Base-by-base conservation (phyloP, 1,140 invertebrate genomes). In the Trichogramma pretiosum region DNA sequence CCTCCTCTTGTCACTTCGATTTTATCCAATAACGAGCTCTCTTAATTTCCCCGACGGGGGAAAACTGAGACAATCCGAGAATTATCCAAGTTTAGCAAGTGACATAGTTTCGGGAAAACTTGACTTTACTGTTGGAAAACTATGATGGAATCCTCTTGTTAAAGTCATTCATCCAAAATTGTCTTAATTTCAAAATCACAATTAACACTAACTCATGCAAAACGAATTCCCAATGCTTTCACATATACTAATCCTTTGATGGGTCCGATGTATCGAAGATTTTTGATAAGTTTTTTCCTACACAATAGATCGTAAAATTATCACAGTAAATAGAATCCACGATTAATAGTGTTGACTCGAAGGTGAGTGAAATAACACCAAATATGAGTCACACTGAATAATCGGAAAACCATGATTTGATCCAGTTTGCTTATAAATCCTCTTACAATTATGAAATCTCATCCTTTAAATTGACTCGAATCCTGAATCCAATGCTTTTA, bases 391-490 rank as follows among this genome's bases (percentile, higher is more conserved):
- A n/a, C n/a, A n/a, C n/a, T n/a, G n/a, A n/a, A n/a, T n/a, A n/a
- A n/a, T n/a, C n/a, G n/a, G n/a, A n/a, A n/a, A n/a, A n/a, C n/a
- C n/a, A n/a, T 51, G 49, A 38, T 46, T 46, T 30, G 7, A 56
- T 54, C 48, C 46, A 30, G 47, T 37, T 44, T 47, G 50, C 47
- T 47, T 36, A 26, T 52, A 58, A 54, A 53, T 59, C 56, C 51
- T 48, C 56, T 45, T 57, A 22, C 41, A 50, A 22, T 36, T 18
- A 48, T 21, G 28, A 42, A 41, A 26, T 43, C 32, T 18, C 19
- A 37, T 48, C 41, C 41, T 39, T 23, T 46, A 24, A 49, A 34
- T n/a, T 23, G 17, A 41, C 30, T 40, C 33, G 40, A 36, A 46
- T 51, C 38, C 43, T 46, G 48, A 51, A 34, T 47, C 23, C 24